Evolutionary conservation across 2,113 vertebrate genomes (phyloP).

Genomic region (Percina caprodes): DNA sequence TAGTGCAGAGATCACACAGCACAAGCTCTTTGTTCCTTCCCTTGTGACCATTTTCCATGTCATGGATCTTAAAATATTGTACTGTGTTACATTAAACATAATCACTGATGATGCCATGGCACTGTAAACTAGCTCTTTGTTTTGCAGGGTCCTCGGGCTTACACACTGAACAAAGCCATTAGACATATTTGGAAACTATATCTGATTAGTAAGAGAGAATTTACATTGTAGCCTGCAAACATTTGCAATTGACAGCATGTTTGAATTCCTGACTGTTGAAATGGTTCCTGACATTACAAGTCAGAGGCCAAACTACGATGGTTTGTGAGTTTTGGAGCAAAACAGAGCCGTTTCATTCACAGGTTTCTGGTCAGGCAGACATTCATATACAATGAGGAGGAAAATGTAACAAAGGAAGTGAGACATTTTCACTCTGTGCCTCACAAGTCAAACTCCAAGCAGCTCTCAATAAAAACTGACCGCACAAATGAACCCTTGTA

Average conservation of each 20-base stretch:
- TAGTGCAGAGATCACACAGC: conserved; percentile 30
- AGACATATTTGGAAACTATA: neutral
- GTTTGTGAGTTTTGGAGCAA: conserved; percentile 14
- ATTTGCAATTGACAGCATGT: conserved; percentile 16
- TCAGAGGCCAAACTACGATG: conserved; percentile 8
- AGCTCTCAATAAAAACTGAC: neutral
- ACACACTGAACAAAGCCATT: conserved; percentile 12
- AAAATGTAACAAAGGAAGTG: conserved; percentile 57
- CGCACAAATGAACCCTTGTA: neutral
- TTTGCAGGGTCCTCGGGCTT: conserved; percentile 4
- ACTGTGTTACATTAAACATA: conserved; percentile 18
- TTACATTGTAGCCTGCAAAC: neutral
- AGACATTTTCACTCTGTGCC: conserved; percentile 12
- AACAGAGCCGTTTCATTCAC: conserved; percentile 44
- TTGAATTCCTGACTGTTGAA: neutral
- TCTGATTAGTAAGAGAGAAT: neutral
- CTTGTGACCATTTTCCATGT: conserved; percentile 12
- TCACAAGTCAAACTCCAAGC: conserved; percentile 4
- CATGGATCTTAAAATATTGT: conserved; percentile 24
- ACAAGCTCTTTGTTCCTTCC: neutral
- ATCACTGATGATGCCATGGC: conserved; percentile 8
- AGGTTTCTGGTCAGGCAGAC: conserved; percentile 48
- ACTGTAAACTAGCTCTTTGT: conserved; percentile 24
- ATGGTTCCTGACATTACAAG: neutral
- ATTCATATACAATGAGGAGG: conserved; percentile 46